Base-by-base conservation (phyloP, 2,888 invertebrate genomes). In the Tachina grossa region DNA sequence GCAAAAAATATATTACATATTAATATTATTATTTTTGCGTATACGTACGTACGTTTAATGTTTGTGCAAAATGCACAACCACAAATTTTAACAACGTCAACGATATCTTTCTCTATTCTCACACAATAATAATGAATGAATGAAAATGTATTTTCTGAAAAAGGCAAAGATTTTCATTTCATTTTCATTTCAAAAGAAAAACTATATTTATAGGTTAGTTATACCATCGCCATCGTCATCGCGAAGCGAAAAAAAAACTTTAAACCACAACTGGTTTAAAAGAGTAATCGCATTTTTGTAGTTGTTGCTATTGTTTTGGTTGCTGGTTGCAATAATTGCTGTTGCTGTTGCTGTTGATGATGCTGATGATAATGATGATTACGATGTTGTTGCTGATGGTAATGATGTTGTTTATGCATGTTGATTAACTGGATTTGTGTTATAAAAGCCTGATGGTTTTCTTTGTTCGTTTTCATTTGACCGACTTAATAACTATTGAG, bases 131-230 rank as follows among this genome's bases (percentile, higher is more conserved):
- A 59, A 79, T 71, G 74, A 72, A 81, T 57, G 55, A 71, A 63
- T 19, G 63, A 45, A 72, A 72, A 59, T 41, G 13, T 47, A 78
- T 69, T 82, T 85, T 57, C 57, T 77, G 41, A 57, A 82, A 72
- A 68, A 71, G 83, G 74, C 72, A 55, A 63, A 81, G 63, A 84
- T 80, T 83, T 80, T 84, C 69, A 71, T 80, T 77, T 80, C 72
- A 61, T 80, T 80, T 83, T 80, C 74, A 80, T 76, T 86, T 77
- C 45, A 80, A 86, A 84, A 80, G 83, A 84, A 85, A 85, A 77
- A 85, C 84, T 84, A 84, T 84, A 83, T 87, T 87, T 86, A 84
- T 87, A 83, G 87, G 87, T 87, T 87, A 87, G 87, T 87, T 87
- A 84, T 80, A 86, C 84, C 78, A 78, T 72, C 74, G 41, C 41